These are phyloP conservation scores for Gymnogyps californianus DNA, from an alignment of 2,113 vertebrate species.

Conservation along the genomic window DNA sequence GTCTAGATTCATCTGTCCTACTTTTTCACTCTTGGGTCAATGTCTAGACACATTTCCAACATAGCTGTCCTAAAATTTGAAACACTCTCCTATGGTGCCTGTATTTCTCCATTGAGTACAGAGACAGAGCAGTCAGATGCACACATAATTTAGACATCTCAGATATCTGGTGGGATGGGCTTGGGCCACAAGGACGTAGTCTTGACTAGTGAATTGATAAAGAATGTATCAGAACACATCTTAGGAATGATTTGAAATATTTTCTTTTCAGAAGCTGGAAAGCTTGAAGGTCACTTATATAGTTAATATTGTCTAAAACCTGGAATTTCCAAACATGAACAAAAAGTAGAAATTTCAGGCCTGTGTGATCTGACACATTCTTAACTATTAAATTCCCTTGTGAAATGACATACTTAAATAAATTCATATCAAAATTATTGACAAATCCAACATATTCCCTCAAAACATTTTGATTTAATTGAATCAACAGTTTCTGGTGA, in stretches of 20 bases:
- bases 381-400: neutral
- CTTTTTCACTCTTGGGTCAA: neutral
- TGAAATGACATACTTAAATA: neutral
- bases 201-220: neutral
- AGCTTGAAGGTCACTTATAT: neutral
- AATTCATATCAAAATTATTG: neutral
- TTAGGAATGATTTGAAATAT: neutral
- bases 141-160: neutral
- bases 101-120: neutral
- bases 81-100: neutral
- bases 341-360: neutral
- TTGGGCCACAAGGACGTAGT: neutral
- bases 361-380: neutral
- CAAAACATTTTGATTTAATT: neutral
- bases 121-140: neutral
- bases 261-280: neutral
- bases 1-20: neutral
- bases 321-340: neutral
- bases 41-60: neutral
- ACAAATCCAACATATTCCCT: neutral
- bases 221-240: neutral
- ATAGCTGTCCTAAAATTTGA: neutral
- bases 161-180: neutral
- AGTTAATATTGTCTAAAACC: neutral
- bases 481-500: neutral